Percentiles rank a stretch among this genome's conserved stretches.
Evolutionary conservation across 2,113 vertebrate species (phyloP).

Genomic region (Corydoras maculifer): DNA sequence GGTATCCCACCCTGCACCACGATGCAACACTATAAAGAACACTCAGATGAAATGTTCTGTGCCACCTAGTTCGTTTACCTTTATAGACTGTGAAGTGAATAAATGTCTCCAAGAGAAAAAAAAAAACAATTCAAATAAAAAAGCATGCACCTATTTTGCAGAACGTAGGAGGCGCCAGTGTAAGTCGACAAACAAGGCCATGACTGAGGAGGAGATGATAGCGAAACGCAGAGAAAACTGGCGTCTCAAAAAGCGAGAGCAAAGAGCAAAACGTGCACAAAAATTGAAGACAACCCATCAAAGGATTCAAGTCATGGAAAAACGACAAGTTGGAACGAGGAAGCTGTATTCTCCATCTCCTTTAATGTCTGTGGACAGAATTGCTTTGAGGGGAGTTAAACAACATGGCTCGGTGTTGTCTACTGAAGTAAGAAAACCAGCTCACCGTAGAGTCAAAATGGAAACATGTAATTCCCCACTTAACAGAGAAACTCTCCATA

Average conservation of each 20-base stretch:
- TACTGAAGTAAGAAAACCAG: slow-evolving; percentile 21
- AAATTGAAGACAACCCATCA: slow-evolving; percentile 48
- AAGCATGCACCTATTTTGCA: slow-evolving; percentile 17
- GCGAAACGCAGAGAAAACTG: slow-evolving; percentile 65
- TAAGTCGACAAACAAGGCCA: background rate
- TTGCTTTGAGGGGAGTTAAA: slow-evolving; percentile 28
- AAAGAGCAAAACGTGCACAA: slow-evolving; percentile 62
- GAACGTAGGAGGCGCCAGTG: too few relatives aligned
- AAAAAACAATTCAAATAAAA: slow-evolving; percentile 32
- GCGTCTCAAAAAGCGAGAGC: slow-evolving; percentile 69
- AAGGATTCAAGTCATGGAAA: slow-evolving; percentile 25
- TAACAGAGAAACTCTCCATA: background rate
- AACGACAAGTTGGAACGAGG: slow-evolving; percentile 28
- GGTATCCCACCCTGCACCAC: slow-evolving; percentile 36
- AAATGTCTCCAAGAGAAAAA: slow-evolving; percentile 11
- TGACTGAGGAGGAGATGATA: slow-evolving; percentile 60
- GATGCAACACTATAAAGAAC: slow-evolving; percentile 35
- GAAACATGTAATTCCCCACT: slow-evolving; percentile 3
- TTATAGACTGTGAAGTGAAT: slow-evolving; percentile 21
- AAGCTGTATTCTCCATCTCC: slow-evolving; percentile 18
- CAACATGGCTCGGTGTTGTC: slow-evolving; percentile 14
- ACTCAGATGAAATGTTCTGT: slow-evolving; percentile 30
- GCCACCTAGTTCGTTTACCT: slow-evolving; percentile 36
- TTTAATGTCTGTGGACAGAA: slow-evolving; percentile 23
- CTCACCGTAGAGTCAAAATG: slow-evolving; percentile 9